A percentile compares a stretch with the other conserved stretches of the same genome.
Conservation (phyloP, 2,113 vertebrate genomes). For the Eurystomus gularis region DNA sequence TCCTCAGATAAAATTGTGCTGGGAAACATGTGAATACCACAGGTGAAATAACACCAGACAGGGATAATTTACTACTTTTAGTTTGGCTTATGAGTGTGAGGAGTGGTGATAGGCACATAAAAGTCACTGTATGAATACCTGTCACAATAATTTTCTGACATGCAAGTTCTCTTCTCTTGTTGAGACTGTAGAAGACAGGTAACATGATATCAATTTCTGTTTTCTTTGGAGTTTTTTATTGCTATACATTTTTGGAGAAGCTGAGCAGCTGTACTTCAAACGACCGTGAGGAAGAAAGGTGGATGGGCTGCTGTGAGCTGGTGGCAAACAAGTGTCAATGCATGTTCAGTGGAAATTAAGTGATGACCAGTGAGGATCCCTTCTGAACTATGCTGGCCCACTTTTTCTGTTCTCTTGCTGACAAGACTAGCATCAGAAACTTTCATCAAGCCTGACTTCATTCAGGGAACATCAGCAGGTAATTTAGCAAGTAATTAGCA, state of each 20-base stretch:
- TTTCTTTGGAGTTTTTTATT: not conserved
- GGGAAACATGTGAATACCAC: not conserved
- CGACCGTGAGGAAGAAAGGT: not conserved
- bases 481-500: conserved; percentile 59
- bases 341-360: not conserved
- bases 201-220: not conserved
- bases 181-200: not conserved
- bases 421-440: conserved; percentile 9
- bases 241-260: not conserved
- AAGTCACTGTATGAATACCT: not conserved
- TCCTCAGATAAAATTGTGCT: not conserved
- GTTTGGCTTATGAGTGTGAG: not conserved
- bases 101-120: not conserved
- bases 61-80: not conserved
- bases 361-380: not conserved
- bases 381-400: conserved; percentile 14
- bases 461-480: conserved; percentile 44
- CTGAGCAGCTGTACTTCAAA: not conserved
- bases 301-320: not conserved
- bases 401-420: conserved; percentile 43
- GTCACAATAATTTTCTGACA: not conserved
- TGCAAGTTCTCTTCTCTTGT: not conserved
- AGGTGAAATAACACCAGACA: not conserved
- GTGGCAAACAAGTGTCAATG: not conserved
- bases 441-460: conserved; percentile 46